Evolutionary conservation across 2,888 invertebrate genomes (phyloP), one percentile per base, ranked within the genome.

Genomic region (Standfussiana lucernea): DNA sequence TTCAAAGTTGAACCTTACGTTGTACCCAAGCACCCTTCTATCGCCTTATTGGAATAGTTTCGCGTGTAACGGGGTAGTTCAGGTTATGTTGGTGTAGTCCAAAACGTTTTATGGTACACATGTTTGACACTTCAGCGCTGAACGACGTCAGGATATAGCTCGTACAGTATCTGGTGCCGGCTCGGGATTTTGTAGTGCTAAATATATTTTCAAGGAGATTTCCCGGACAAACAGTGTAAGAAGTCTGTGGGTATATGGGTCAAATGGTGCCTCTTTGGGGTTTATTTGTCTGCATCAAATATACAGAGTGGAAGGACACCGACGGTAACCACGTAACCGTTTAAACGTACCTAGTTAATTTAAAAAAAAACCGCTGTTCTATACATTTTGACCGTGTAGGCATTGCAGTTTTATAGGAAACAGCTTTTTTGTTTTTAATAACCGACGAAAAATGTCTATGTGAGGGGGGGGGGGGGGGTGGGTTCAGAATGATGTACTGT

Each of bases 101-200:
- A 90, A 91, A 91, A 90, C 89, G 89, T 90, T 92, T 91, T 89
- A 90, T 90, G 84, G 77, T 87, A 88, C 83, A 85, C 87, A 85
- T 90, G 90, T 91, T 91, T 92, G 93, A 93, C 91, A 92, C 91
- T 92, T 89, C 76, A 86, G 47, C 74, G 75, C 59, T 79, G 87
- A 91, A 91, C 91, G 90, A 92, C 88, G 88, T 81, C 88, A 90
- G 93, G 92, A 92, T 92, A 92, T 93, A 90, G 90, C 89, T 90
- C 86, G 89, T 90, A 89, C 88, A 88, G 87, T 90, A 89, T 91
- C 89, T 89, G 77, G 85, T 82, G 69, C 81, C 80, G 79, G 85
- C 87, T 82, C 73, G 78, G 71, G 75, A 80, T 88, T 83, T 76
- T 67, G 65, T 64, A 85, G 82, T 80, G 81, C 79, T 83, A 82